Conservation (phyloP, 2,113 vertebrate species). For the Hippocampus zosterae region DNA sequence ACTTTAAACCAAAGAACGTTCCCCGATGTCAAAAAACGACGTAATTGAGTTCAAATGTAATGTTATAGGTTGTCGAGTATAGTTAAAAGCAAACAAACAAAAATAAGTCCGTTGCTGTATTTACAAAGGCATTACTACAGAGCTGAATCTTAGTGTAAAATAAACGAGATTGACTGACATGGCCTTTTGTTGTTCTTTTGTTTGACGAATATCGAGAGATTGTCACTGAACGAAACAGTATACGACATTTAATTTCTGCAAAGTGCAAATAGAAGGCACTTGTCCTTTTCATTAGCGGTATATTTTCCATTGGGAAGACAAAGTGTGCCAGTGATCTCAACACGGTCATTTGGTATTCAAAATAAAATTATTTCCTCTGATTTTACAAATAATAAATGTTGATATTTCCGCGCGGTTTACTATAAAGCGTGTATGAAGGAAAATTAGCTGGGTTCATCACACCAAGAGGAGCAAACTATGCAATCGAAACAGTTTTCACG, state of each 20-base stretch:
- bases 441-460: not conserved
- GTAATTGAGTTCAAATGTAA: not conserved
- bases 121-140: not conserved
- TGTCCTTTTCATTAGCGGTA: not conserved
- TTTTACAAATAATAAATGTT: not conserved
- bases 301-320: not conserved
- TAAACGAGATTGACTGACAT: not conserved
- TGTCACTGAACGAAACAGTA: not conserved
- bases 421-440: not conserved
- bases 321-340: not conserved
- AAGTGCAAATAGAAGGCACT: not conserved
- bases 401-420: not conserved
- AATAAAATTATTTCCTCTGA: conserved; percentile 14
- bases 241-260: not conserved
- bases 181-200: not conserved
- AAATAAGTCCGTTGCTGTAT: not conserved
- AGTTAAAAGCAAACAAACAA: not conserved
- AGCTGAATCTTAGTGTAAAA: not conserved
- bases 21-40: not conserved
- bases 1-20: not conserved
- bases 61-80: not conserved
- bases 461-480: too few species aligned
- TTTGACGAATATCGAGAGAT: not conserved
- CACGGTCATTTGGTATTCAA: not conserved
- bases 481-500: not conserved